Evolutionary conservation across 2,797 vertebrate genomes (phyloP).

Genomic region (Meda fulgida): DNA sequence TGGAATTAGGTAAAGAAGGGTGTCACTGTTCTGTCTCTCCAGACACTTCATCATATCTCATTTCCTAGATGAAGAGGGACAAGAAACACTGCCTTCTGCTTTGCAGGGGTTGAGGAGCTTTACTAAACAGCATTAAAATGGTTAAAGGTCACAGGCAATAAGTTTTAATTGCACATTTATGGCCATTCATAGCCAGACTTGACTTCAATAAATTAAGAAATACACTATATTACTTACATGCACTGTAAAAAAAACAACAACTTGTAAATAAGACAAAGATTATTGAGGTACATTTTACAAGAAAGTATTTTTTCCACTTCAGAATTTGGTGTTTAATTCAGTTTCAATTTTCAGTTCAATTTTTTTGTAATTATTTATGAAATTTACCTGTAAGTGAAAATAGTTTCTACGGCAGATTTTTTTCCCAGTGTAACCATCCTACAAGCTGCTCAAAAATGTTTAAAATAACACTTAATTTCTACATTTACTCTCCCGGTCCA

Average conservation of each 20-base stretch:
- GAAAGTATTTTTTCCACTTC: too few relatives aligned
- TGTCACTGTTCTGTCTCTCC: constrained; percentile 65
- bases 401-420: too few relatives aligned
- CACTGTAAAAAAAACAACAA: background rate
- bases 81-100: constrained; percentile 27
- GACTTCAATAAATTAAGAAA: background rate
- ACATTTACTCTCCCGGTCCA: background rate
- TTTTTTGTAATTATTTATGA: background rate
- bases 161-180: constrained; percentile 65
- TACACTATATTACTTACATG: background rate
- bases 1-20: constrained; percentile 74
- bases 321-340: background rate
- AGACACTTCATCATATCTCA: constrained; percentile 63
- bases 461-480: background rate
- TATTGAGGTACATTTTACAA: too few relatives aligned
- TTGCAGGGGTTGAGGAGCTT: background rate
- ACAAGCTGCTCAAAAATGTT: background rate
- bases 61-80: constrained; percentile 23
- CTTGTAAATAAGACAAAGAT: background rate
- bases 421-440: background rate
- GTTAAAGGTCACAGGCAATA: constrained; percentile 26
- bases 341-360: too few relatives aligned
- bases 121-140: constrained; percentile 49
- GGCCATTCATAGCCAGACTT: background rate
- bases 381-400: too few relatives aligned